phyloP scores from a whole-genome alignment of 2,888 invertebrate species.

The Eugnorisma glareosa region DNA sequence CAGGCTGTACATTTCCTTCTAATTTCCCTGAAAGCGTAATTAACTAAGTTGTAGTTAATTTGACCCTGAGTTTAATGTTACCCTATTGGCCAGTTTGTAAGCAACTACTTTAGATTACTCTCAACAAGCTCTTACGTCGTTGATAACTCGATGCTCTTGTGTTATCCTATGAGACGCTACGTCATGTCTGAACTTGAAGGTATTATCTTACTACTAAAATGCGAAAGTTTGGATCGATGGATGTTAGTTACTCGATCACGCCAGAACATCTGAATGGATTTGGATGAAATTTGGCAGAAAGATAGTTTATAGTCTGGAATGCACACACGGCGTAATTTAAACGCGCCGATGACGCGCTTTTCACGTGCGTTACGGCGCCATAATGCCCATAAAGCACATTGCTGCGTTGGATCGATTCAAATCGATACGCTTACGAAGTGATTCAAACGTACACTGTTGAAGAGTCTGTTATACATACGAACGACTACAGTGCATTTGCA shows the following conservation, averaged over 20 bases:
- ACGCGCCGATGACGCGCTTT: no score
- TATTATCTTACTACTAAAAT: background rate
- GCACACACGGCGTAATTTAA: no score
- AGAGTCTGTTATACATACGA: no score
- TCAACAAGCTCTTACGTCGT: background rate
- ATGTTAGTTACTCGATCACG: background rate
- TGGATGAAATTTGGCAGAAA: no score
- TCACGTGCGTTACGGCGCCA: no score
- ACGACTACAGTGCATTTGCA: no score
- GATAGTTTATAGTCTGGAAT: no score
- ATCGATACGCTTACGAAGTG: no score
- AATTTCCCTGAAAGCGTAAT: conserved; percentile 23
- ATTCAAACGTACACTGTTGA: no score
- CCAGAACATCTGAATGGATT: background rate
- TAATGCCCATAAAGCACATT: no score
- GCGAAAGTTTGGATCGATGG: background rate
- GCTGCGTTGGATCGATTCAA: no score
- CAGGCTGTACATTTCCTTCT: conserved; percentile 5
- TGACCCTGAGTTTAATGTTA: conserved; percentile 10
- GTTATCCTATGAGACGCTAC: background rate
- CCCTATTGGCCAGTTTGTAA: conserved; percentile 28
- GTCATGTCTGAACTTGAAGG: background rate
- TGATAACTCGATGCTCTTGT: conserved; percentile 21
- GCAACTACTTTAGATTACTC: conserved; percentile 33
- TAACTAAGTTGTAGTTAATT: conserved; percentile 9